These are phyloP conservation scores for Panthera uncia DNA, from an alignment of 2,113 vertebrate species.

Conservation along the genomic window DNA sequence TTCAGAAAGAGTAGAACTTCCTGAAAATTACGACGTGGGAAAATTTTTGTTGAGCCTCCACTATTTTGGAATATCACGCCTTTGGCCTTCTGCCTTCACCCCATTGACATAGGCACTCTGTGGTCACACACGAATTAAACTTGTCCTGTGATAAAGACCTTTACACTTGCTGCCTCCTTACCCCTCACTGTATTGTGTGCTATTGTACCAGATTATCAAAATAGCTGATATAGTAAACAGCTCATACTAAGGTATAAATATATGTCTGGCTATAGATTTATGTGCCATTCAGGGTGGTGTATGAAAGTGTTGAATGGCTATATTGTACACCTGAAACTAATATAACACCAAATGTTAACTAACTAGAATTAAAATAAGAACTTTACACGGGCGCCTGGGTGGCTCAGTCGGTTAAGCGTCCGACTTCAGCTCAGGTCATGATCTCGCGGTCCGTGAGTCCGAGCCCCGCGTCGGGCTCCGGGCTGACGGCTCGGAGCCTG, in stretches of 20 bases:
- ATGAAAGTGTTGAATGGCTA: neutral
- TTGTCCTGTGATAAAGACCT: neutral
- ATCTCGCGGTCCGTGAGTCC: too few relatives aligned
- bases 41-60: neutral
- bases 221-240: neutral
- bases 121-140: neutral
- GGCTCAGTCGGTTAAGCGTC: too few relatives aligned
- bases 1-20: neutral
- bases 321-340: neutral
- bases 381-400: too few relatives aligned
- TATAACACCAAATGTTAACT: neutral
- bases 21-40: neutral
- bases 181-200: too few relatives aligned
- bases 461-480: too few relatives aligned
- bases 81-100: neutral
- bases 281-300: neutral
- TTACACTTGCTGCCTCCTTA: neutral
- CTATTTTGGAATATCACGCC: neutral
- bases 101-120: neutral
- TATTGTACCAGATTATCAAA: neutral
- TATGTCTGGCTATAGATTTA: neutral
- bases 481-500: too few relatives aligned
- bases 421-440: too few relatives aligned
- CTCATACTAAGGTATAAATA: neutral
- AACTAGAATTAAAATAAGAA: neutral